Percentiles rank a stretch among this genome's conserved stretches.
Evolutionary conservation across 2,888 invertebrate species (phyloP).

Genomic region (Drosophila meridionalis): DNA sequence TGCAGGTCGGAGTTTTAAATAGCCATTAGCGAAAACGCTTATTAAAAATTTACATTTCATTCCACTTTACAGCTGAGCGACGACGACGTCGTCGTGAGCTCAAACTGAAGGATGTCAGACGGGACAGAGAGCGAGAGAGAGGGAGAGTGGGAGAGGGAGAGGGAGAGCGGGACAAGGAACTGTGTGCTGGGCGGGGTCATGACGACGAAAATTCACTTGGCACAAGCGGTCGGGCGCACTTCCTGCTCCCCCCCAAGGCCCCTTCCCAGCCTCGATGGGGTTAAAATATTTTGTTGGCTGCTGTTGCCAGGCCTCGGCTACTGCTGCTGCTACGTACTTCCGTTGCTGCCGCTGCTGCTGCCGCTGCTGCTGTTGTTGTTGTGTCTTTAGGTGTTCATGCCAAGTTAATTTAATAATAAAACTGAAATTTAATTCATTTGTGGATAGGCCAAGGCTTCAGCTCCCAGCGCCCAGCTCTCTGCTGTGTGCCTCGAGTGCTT

Average conservation of each 20-base stretch:
- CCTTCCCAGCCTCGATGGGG: slow-evolving; percentile 23
- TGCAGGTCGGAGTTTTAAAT: slow-evolving; percentile 80
- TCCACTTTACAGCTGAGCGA: slow-evolving; percentile 79
- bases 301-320: slow-evolving; percentile 13
- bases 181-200: slow-evolving; percentile 19
- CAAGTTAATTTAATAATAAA: slow-evolving; percentile 84
- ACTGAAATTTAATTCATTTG: slow-evolving; percentile 84
- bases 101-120: slow-evolving; percentile 37
- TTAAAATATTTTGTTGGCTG: slow-evolving; percentile 42
- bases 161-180: neutral
- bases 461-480: slow-evolving; percentile 12
- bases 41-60: slow-evolving; percentile 85
- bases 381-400: slow-evolving; percentile 83
- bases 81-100: slow-evolving; percentile 29
- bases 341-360: slow-evolving; percentile 23
- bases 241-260: slow-evolving; percentile 38
- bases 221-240: slow-evolving; percentile 56
- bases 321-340: slow-evolving; percentile 4
- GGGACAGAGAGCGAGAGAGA: neutral
- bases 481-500: slow-evolving; percentile 32
- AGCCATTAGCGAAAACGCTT: slow-evolving; percentile 85
- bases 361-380: slow-evolving; percentile 48
- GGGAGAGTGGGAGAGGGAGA: slow-evolving; percentile 6
- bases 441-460: slow-evolving; percentile 72
- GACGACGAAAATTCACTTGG: slow-evolving; percentile 57